Conservation (phyloP, 2,888 invertebrate species). For the Latrodectus elegans region DNA sequence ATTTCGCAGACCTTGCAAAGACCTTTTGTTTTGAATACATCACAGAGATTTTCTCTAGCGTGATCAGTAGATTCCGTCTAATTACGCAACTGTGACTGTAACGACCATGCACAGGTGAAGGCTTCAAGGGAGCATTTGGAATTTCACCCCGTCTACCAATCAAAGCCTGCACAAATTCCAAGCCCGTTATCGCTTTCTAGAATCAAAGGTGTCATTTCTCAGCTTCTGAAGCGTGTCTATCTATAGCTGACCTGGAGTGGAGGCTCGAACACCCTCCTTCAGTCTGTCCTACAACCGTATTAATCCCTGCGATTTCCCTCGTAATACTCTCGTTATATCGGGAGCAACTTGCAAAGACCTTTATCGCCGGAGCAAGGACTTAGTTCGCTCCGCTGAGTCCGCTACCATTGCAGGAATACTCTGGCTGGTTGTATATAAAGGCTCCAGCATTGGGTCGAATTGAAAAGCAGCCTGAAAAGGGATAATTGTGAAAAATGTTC, state of each 20-base stretch:
- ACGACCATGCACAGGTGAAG: not conserved
- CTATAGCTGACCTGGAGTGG: slow-evolving; percentile 27
- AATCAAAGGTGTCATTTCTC: slow-evolving; percentile 64
- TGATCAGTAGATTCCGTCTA: slow-evolving; percentile 13
- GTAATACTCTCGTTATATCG: slow-evolving; percentile 55
- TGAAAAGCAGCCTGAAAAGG: not conserved
- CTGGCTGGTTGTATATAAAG: not conserved
- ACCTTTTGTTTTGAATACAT: slow-evolving; percentile 24
- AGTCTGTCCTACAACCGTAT: slow-evolving; percentile 39
- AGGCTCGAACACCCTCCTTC: not conserved
- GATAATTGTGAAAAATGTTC: no score
- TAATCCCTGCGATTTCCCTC: slow-evolving; percentile 42
- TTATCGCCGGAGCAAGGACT: slow-evolving; percentile 41
- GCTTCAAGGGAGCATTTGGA: slow-evolving; percentile 28
- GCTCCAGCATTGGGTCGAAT: not conserved
- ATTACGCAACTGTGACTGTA: slow-evolving; percentile 41
- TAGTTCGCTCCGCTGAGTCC: slow-evolving; percentile 42
- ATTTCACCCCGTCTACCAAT: slow-evolving; percentile 36
- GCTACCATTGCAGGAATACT: not conserved
- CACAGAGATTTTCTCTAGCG: not conserved
- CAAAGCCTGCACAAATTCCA: slow-evolving; percentile 22
- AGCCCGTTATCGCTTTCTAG: slow-evolving; percentile 29
- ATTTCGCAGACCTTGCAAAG: not conserved
- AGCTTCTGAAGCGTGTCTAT: slow-evolving; percentile 44
- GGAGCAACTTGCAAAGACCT: slow-evolving; percentile 39